Conservation (phyloP, 1,140 invertebrate genomes). For the Tetramorium alpestre region DNA sequence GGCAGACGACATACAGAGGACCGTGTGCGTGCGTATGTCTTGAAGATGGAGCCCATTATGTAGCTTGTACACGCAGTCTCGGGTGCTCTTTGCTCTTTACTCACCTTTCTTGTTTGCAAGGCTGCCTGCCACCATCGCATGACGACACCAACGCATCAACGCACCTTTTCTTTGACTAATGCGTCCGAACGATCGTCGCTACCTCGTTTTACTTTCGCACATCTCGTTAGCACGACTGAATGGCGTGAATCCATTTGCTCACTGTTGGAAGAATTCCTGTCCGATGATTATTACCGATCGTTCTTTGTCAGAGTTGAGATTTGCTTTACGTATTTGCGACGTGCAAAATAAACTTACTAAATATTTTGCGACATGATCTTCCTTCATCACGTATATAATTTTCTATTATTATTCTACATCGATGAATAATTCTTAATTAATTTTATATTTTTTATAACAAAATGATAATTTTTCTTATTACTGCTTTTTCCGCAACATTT, state of each 20-base stretch:
- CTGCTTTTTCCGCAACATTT: background rate
- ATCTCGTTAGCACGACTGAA: slow-evolving; percentile 62
- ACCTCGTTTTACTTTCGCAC: slow-evolving; percentile 55
- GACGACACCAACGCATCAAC: slow-evolving; percentile 62
- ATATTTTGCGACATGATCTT: background rate
- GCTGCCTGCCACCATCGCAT: slow-evolving; percentile 60
- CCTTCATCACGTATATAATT: background rate
- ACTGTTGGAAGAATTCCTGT: slow-evolving; percentile 18
- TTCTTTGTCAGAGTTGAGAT: slow-evolving; percentile 39
- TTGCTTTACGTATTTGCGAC: background rate
- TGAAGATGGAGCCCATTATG: slow-evolving; percentile 24
- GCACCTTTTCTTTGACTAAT: slow-evolving; percentile 68
- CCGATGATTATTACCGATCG: slow-evolving; percentile 3
- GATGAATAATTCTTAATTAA: background rate
- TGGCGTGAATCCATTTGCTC: slow-evolving; percentile 52
- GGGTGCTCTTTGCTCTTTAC: slow-evolving; percentile 54
- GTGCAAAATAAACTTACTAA: slow-evolving; percentile 11
- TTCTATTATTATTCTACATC: background rate
- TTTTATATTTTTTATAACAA: background rate
- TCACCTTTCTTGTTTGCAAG: slow-evolving; percentile 62
- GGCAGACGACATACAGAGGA: slow-evolving; percentile 34
- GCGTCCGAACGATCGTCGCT: slow-evolving; percentile 49
- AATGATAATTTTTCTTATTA: background rate
- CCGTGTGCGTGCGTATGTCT: slow-evolving; percentile 27
- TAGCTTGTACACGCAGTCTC: slow-evolving; percentile 13